Conservation (phyloP, 1,140 invertebrate species). For the Oryzaephilus surinamensis region DNA sequence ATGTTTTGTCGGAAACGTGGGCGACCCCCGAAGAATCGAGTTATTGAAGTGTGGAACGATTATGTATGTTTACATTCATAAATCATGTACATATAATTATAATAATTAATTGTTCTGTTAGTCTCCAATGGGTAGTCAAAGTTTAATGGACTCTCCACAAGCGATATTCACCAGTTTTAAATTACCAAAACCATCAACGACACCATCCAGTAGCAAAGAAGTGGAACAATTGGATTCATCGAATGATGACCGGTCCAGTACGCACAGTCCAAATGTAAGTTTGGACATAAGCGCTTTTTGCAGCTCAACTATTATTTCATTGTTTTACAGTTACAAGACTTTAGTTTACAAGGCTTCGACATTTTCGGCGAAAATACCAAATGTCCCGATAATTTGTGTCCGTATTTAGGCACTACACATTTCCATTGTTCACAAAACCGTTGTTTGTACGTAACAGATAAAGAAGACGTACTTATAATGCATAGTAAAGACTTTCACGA, state of each 20-base stretch:
- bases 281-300: no score
- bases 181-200: conserved; percentile 60
- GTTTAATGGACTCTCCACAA: conserved; percentile 57
- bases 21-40: conserved; percentile 81
- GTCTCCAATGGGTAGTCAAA: conserved; percentile 39
- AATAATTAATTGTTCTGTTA: conserved; percentile 8
- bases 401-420: conserved; percentile 43
- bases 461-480: conserved; percentile 29
- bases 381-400: conserved; percentile 43
- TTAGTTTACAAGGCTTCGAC: conserved; percentile 31
- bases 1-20: conserved; percentile 86
- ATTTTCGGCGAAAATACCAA: conserved; percentile 32
- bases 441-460: conserved; percentile 46
- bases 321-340: conserved; percentile 21
- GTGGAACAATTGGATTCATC: conserved; percentile 23
- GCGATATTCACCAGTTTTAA: conserved; percentile 91
- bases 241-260: conserved; percentile 29
- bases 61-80: conserved; percentile 60
- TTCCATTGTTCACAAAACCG: conserved; percentile 66
- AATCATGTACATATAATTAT: conserved; percentile 6
- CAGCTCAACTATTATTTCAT: not conserved
- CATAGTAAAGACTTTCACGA: conserved; percentile 77
- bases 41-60: conserved; percentile 82
- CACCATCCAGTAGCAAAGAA: conserved; percentile 42
- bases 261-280: conserved; percentile 23